Conservation (phyloP, 2,797 vertebrate genomes). For the Dendrocincla tyrannina region DNA sequence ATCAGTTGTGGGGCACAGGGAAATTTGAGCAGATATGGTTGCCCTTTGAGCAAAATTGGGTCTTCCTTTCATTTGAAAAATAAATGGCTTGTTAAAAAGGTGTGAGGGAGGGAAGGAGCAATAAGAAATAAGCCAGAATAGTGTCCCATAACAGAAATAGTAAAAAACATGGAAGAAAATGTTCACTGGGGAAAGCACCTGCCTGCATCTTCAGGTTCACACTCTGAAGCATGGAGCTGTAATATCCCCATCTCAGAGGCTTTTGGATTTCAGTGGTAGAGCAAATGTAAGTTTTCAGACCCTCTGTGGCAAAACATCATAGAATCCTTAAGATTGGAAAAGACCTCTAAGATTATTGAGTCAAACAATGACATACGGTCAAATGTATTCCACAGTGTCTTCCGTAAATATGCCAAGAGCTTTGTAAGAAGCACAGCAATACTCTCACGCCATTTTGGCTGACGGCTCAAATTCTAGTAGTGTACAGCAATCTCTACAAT, state of each 20-base stretch:
- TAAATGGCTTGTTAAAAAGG: not conserved
- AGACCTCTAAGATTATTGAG: not conserved
- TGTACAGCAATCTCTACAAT: not conserved
- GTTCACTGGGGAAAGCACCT: not conserved
- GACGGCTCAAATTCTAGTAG: not conserved
- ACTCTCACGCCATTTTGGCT: not conserved
- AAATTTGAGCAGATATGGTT: not conserved
- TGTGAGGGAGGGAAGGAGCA: not conserved
- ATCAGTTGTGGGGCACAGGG: not conserved
- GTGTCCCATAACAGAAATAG: not conserved
- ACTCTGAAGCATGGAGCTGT: not conserved
- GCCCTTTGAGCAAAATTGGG: not conserved
- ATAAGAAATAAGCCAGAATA: not conserved
- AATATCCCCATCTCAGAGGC: not conserved
- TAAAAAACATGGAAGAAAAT: not conserved
- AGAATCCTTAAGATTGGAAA: not conserved
- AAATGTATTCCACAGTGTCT: not conserved
- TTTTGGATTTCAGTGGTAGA: not conserved
- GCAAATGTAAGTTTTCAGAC: not conserved
- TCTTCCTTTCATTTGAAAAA: not conserved
- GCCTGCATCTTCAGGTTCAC: not conserved
- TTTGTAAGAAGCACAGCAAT: not conserved
- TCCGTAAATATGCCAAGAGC: not conserved
- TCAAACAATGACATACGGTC: not conserved
- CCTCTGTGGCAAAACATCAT: not conserved